Evolutionary conservation across 2,113 vertebrate genomes (phyloP).

Genomic region (Galbula dea): DNA sequence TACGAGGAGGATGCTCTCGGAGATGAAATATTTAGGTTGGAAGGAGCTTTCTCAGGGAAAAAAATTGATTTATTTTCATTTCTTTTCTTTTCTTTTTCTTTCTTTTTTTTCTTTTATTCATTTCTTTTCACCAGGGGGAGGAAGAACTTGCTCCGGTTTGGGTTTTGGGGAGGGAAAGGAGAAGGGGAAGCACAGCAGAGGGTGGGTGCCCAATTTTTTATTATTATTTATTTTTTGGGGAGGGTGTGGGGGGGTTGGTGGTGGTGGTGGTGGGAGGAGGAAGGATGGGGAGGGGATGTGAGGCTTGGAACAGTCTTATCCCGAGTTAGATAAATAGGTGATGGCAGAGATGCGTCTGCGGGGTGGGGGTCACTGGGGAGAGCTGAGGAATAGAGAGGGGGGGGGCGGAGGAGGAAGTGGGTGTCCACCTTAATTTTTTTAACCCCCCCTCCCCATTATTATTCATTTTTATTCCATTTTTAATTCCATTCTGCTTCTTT

Average conservation of each 20-base stretch:
- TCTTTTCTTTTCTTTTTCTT: too few species aligned
- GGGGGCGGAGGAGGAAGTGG: background rate
- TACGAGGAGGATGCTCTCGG: constrained; percentile 71
- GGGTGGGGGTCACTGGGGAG: too few species aligned
- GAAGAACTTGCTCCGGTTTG: background rate
- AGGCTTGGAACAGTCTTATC: background rate
- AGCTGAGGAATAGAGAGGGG: background rate
- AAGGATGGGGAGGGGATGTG: background rate
- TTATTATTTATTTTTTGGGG: too few species aligned
- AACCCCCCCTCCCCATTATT: background rate
- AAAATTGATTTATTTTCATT: background rate
- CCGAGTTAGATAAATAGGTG: background rate
- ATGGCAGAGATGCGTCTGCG: background rate
- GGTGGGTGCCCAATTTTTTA: background rate
- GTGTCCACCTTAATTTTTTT: constrained; percentile 19
- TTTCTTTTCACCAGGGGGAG: background rate
- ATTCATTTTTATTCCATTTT: background rate
- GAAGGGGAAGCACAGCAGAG: background rate
- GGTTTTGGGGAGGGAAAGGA: background rate
- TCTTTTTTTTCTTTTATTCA: background rate
- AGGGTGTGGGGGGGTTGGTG: too few species aligned
- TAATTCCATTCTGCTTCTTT: too few species aligned
- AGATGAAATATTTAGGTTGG: constrained; percentile 61
- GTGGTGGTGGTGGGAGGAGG: too few species aligned
- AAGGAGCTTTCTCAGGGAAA: constrained; percentile 19